phyloP scores from a whole-genome alignment of 2,797 vertebrate species.

The Danio tinwini region DNA sequence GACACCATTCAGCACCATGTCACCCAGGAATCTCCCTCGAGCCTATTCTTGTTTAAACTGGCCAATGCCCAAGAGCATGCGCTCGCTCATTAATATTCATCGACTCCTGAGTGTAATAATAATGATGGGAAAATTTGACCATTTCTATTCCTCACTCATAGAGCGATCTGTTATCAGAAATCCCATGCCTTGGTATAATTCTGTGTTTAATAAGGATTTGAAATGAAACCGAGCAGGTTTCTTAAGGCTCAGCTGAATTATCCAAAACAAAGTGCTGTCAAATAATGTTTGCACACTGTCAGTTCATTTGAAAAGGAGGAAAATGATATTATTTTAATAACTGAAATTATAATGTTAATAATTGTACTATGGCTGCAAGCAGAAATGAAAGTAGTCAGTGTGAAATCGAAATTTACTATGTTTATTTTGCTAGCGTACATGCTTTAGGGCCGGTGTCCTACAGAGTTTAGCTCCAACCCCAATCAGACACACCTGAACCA shows the following conservation, averaged over 20 bases:
- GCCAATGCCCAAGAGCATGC: conserved; percentile 37
- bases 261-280: not conserved
- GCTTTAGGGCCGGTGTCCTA: no score
- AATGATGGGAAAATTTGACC: conserved; percentile 33
- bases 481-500: no score
- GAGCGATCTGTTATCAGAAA: conserved; percentile 23
- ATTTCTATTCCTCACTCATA: conserved; percentile 11
- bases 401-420: no score
- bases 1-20: conserved; percentile 31
- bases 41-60: conserved; percentile 48
- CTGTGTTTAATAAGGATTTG: conserved; percentile 22
- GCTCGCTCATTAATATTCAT: conserved; percentile 53
- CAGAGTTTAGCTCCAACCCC: no score
- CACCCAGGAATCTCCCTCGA: conserved; percentile 36
- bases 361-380: not conserved
- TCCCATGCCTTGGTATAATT: conserved; percentile 1
- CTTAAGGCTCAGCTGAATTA: not conserved
- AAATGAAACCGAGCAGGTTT: conserved; percentile 11
- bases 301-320: not conserved
- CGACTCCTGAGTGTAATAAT: conserved; percentile 48
- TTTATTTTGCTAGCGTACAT: no score
- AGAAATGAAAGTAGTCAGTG: no score
- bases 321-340: not conserved
- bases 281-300: not conserved
- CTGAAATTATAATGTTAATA: not conserved